Evolutionary conservation across 2,797 vertebrate species (phyloP).

Genomic region (Lophius americanus): DNA sequence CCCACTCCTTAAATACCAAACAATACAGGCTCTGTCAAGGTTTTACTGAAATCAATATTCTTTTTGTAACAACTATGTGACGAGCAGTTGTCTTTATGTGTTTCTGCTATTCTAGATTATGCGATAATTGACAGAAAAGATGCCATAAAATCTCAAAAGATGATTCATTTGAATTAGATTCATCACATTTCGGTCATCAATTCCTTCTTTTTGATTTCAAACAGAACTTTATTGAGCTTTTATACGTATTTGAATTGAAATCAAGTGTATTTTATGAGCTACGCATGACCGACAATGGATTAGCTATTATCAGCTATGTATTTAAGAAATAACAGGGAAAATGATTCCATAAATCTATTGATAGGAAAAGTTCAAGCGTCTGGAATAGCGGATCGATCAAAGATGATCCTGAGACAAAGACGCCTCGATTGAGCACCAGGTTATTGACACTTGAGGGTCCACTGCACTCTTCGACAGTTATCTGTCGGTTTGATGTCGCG

Average conservation of each 20-base stretch:
- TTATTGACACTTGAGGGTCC: conserved; percentile 31
- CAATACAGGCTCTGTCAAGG: neutral
- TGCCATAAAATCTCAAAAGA: neutral
- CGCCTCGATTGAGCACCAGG: neutral
- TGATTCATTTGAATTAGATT: too few species aligned
- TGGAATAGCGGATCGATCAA: conserved; percentile 13
- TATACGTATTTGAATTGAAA: neutral
- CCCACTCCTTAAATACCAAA: conserved; percentile 20
- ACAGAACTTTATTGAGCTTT: too few species aligned
- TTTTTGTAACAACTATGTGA: too few species aligned
- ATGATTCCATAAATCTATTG: conserved; percentile 1
- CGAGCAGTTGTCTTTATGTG: too few species aligned
- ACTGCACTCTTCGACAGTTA: conserved; percentile 72
- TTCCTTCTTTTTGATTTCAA: too few species aligned
- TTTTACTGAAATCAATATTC: neutral
- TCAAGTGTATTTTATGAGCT: neutral
- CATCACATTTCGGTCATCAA: too few species aligned
- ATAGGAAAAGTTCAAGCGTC: conserved; percentile 4
- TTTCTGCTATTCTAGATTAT: too few species aligned
- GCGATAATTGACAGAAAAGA: neutral
- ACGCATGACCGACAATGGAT: too few species aligned
- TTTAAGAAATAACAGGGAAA: neutral
- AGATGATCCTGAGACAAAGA: neutral
- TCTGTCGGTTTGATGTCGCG: conserved; percentile 85
- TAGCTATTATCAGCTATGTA: too few species aligned